Percentiles rank a stretch among this genome's conserved stretches.
phyloP scores from a whole-genome alignment of 2,888 invertebrate species.

The Lasioglossum oenotherae region DNA sequence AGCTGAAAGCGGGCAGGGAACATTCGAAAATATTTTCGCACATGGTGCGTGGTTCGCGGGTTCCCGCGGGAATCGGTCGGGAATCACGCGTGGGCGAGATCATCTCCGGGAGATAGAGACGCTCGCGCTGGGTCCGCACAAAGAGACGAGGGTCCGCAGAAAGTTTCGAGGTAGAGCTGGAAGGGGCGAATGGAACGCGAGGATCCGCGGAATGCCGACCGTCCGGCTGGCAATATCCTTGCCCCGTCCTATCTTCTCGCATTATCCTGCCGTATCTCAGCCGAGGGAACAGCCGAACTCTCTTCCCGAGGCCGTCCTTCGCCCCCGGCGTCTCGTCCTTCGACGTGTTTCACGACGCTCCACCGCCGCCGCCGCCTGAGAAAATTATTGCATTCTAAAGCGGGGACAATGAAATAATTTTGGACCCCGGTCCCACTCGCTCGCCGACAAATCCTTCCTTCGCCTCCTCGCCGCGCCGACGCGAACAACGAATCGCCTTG shows the following conservation, averaged over 20 bases:
- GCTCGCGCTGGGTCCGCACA: constrained; percentile 11
- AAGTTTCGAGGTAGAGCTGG: constrained; percentile 69
- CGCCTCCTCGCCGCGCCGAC: constrained; percentile 5
- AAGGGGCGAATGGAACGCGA: constrained; percentile 74
- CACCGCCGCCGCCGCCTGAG: constrained; percentile 36
- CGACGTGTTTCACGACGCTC: constrained; percentile 38
- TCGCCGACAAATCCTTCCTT: not conserved
- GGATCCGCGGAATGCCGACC: constrained; percentile 78
- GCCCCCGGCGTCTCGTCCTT: constrained; percentile 17
- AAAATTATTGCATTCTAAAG: constrained; percentile 61
- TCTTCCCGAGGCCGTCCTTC: not conserved
- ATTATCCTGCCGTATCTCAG: constrained; percentile 71
- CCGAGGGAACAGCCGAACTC: constrained; percentile 52
- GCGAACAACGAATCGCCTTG: constrained; percentile 41
- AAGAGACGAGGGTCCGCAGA: constrained; percentile 54
- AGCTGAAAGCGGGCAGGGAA: not conserved
- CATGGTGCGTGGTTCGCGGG: constrained; percentile 35
- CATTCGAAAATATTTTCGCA: constrained; percentile 42
- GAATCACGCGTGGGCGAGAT: constrained; percentile 64
- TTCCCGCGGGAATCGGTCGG: constrained; percentile 30
- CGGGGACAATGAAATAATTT: constrained; percentile 60
- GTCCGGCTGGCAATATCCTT: constrained; percentile 74
- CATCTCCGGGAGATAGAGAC: constrained; percentile 55
- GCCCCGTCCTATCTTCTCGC: constrained; percentile 71
- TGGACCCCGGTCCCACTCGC: not conserved